phyloP scores from a whole-genome alignment of 2,113 vertebrate species.

The Onychostruthus taczanowskii region DNA sequence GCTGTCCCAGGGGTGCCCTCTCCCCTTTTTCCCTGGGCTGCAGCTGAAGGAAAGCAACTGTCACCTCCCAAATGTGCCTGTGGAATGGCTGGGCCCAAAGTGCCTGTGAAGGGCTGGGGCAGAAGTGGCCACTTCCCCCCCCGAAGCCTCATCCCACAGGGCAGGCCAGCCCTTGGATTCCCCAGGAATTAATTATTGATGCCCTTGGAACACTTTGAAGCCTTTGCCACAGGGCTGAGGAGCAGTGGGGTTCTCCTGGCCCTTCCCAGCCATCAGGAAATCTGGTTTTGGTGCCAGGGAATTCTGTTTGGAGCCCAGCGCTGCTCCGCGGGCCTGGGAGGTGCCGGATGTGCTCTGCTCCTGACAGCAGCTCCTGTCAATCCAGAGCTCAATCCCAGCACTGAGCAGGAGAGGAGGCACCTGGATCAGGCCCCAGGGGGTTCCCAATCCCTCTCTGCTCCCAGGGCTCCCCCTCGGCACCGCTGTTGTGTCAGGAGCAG shows the following conservation, averaged over 20 bases:
- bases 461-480: not conserved
- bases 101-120: not conserved
- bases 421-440: not conserved
- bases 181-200: not conserved
- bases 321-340: not conserved
- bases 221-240: not conserved
- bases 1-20: not conserved
- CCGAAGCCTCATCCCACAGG: not conserved
- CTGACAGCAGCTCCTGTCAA: not conserved
- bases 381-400: not conserved
- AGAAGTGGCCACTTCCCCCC: not conserved
- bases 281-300: not conserved
- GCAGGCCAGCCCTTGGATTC: not conserved
- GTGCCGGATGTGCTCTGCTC: not conserved
- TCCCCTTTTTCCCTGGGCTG: not conserved
- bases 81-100: not conserved
- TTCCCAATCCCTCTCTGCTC: not conserved
- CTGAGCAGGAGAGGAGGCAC: not conserved
- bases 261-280: conserved; percentile 9
- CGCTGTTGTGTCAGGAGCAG: conserved; percentile 6
- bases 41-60: not conserved
- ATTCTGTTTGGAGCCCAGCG: not conserved
- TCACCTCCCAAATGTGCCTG: not conserved
- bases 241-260: not conserved
- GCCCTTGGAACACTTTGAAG: not conserved